These are phyloP conservation scores for Aphrocallistes beatrix DNA, from an alignment of 37 sponge, comb jelly and placozoan species.

Conservation along the genomic window DNA sequence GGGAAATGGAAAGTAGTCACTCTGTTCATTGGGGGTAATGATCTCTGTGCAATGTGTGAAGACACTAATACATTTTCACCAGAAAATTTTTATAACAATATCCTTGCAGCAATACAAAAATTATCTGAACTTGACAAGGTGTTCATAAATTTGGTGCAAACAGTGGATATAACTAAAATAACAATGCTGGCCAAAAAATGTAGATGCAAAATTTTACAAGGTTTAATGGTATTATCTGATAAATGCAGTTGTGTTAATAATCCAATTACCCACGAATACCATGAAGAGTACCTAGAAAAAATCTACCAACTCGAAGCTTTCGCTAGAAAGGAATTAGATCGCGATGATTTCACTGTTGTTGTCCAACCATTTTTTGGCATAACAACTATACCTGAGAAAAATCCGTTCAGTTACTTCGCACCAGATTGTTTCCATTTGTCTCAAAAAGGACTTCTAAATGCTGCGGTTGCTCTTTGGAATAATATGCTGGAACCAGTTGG, in stretches of 20 bases:
- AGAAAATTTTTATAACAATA: not conserved
- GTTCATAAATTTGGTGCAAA: conserved; percentile 32
- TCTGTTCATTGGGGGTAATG: conserved; percentile 61
- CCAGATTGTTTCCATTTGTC: conserved; percentile 65
- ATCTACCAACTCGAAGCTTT: not conserved
- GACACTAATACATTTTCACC: conserved; percentile 13
- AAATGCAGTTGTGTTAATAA: not conserved
- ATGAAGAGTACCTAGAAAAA: not conserved
- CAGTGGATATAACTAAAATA: conserved; percentile 25
- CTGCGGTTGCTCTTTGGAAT: conserved; percentile 48
- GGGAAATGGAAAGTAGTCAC: conserved; percentile 52
- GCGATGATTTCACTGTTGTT: conserved; percentile 52
- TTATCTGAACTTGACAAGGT: conserved; percentile 24
- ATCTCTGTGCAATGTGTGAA: conserved; percentile 44
- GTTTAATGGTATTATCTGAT: not conserved
- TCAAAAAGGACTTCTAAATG: conserved; percentile 26
- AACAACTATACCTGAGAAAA: conserved; percentile 6
- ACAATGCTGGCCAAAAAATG: not conserved
- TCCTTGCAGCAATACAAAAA: not conserved
- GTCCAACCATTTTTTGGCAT: conserved; percentile 44
- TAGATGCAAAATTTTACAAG: conserved; percentile 20
- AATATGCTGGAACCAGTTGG: conserved; percentile 59
- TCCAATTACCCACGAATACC: not conserved
- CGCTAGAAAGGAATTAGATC: conserved; percentile 21
- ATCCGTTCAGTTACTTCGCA: conserved; percentile 31